Conservation (phyloP, 2,113 vertebrate genomes). For the Anser cygnoides region DNA sequence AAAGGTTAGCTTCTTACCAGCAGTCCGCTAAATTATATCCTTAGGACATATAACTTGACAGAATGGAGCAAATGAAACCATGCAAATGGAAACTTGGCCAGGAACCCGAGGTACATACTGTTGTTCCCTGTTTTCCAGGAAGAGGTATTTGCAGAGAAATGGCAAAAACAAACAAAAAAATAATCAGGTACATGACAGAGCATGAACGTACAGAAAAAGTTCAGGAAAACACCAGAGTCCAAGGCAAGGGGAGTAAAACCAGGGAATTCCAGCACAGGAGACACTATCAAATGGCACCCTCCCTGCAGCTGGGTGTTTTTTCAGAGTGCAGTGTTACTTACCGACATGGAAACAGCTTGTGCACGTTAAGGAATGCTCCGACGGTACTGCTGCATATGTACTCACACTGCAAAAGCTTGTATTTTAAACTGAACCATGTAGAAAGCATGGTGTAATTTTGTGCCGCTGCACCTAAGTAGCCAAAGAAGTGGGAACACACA, state of each 20-base stretch:
- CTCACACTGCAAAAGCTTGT: not conserved
- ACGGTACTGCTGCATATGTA: not conserved
- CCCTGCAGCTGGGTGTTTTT: accelerated
- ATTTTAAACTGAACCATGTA: not conserved
- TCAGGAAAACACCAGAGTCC: not conserved
- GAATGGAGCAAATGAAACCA: not conserved
- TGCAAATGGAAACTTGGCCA: not conserved
- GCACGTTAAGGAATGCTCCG: not conserved
- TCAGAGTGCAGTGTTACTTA: not conserved
- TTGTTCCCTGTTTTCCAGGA: not conserved
- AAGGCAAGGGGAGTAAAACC: not conserved
- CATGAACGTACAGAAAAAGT: accelerated
- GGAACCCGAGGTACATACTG: not conserved
- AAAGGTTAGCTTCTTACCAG: not conserved
- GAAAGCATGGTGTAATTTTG: accelerated
- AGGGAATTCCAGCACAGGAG: not conserved
- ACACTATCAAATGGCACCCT: accelerated
- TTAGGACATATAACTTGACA: not conserved
- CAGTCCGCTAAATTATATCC: not conserved
- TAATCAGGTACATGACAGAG: not conserved
- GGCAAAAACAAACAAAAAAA: not conserved
- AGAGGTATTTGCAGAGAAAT: not conserved
- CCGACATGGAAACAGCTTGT: not conserved
- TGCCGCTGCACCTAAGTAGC: not conserved
- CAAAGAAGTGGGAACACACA: accelerated